phyloP scores from a whole-genome alignment of 2,113 vertebrate species.

The Bolborhynchus lineola region DNA sequence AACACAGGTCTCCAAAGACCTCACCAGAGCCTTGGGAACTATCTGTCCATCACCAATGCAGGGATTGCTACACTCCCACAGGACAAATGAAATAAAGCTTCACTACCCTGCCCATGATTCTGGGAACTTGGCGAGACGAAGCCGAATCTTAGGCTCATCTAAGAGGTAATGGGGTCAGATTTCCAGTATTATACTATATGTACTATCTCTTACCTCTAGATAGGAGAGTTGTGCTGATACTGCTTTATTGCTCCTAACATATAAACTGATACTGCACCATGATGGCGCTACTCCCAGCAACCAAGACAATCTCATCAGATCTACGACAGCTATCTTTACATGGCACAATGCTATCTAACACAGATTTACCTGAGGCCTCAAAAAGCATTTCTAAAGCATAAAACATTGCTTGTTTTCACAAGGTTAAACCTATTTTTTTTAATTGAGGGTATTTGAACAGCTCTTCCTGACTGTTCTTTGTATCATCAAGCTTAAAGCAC shows the following conservation, averaged over 20 bases:
- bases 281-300: background rate
- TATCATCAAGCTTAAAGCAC: background rate
- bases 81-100: background rate
- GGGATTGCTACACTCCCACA: background rate
- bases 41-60: background rate
- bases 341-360: accelerated
- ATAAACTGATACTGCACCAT: background rate
- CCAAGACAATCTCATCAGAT: background rate
- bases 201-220: background rate
- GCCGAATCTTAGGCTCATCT: background rate
- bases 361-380: background rate
- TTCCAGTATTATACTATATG: background rate
- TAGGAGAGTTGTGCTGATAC: background rate
- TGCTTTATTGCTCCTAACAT: background rate
- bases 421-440: background rate
- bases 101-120: accelerated
- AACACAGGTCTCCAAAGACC: background rate
- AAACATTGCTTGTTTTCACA: background rate
- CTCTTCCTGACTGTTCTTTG: background rate
- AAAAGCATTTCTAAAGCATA: background rate
- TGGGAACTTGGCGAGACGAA: background rate
- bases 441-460: background rate
- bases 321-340: background rate
- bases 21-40: background rate
- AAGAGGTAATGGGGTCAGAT: background rate